phyloP scores from a whole-genome alignment of 2,113 vertebrate species.

The Ceyx melanurus region DNA sequence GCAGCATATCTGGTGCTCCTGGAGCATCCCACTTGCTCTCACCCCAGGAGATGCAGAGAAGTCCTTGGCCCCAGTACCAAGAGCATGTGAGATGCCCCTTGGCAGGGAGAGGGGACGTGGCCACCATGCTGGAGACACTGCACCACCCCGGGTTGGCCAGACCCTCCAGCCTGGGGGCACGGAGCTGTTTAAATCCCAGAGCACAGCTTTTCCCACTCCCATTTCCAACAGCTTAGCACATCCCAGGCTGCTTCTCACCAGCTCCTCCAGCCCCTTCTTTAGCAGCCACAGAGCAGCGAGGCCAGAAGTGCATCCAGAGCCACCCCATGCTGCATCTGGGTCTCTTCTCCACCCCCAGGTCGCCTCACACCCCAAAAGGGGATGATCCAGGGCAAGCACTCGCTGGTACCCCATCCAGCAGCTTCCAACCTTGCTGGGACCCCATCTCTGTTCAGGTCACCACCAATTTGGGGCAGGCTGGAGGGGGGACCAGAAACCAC shows the following conservation, averaged over 20 bases:
- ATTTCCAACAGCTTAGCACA: neutral
- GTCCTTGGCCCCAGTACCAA: too few species aligned
- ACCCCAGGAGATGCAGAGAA: neutral
- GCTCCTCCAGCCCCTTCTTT: neutral
- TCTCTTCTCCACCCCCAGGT: neutral
- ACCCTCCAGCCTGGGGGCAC: neutral
- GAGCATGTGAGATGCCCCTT: neutral
- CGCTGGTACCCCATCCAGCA: neutral
- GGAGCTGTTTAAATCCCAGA: neutral
- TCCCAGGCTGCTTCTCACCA: neutral
- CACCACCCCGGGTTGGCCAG: fast-evolving
- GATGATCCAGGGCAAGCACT: neutral
- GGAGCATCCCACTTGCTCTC: neutral
- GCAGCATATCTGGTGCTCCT: neutral
- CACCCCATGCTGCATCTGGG: neutral
- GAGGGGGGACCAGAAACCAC: neutral
- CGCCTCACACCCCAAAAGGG: neutral
- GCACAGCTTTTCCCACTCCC: neutral
- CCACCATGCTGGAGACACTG: neutral
- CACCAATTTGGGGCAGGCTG: fast-evolving
- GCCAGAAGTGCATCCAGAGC: neutral
- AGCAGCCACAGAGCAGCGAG: fast-evolving
- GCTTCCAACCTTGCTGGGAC: neutral
- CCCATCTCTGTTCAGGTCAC: neutral
- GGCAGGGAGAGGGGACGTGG: neutral